Conservation (phyloP, 2,113 vertebrate genomes). For the Anoplopoma fimbria region DNA sequence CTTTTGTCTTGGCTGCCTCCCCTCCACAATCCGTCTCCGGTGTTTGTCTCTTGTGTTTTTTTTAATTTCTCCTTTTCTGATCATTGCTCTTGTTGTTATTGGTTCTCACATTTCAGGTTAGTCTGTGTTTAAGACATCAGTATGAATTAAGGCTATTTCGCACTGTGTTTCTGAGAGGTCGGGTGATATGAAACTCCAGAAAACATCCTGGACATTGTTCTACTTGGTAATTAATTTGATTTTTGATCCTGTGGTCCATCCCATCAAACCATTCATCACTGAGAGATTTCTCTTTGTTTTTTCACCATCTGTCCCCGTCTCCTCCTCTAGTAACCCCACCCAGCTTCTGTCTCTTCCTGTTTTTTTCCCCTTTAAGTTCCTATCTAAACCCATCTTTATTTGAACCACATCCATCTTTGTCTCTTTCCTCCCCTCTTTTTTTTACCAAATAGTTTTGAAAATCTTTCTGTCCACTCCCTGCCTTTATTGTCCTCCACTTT, state of each 20-base stretch:
- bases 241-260: not conserved
- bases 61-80: conserved; percentile 21
- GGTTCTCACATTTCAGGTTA: conserved; percentile 24
- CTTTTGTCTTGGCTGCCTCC: conserved; percentile 42
- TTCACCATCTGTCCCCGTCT: too few species aligned
- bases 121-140: not conserved
- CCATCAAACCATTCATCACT: conserved; percentile 19
- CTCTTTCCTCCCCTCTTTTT: not conserved
- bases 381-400: not conserved
- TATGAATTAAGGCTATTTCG: not conserved
- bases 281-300: conserved; percentile 17
- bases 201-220: conserved; percentile 6
- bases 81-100: conserved; percentile 23
- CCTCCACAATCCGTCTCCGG: conserved; percentile 20
- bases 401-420: conserved; percentile 12
- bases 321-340: too few species aligned
- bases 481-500: not conserved
- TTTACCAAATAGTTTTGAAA: not conserved
- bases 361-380: not conserved
- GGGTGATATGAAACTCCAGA: conserved; percentile 4
- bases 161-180: not conserved
- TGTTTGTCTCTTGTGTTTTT: conserved; percentile 39
- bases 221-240: conserved; percentile 26
- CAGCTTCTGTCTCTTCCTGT: not conserved
- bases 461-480: not conserved